A percentile compares a stretch with the other conserved stretches of the same genome.
Evolutionary conservation across 2,113 vertebrate genomes (phyloP).

Genomic region (Heterotis niloticus): DNA sequence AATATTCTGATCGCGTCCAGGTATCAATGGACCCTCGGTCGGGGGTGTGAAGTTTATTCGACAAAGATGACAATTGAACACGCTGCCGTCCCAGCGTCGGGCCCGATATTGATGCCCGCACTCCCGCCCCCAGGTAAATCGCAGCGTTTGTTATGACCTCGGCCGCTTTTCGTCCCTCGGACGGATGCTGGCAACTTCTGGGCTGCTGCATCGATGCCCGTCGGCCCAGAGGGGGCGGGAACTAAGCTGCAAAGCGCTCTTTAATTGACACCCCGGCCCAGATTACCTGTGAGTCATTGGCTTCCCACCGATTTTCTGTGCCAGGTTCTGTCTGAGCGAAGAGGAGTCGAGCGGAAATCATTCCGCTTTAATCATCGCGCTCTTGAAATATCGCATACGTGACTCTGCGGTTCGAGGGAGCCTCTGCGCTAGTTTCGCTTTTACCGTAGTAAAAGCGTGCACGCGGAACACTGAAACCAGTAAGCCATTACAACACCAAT

Average conservation of each 20-base stretch:
- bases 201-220: constrained; percentile 80
- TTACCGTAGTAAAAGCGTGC: background rate
- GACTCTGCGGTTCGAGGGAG: background rate
- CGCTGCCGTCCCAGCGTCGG: too few species aligned
- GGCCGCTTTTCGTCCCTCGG: constrained; percentile 78
- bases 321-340: constrained; percentile 30
- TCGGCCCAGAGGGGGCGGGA: constrained; percentile 79
- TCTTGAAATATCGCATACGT: constrained; percentile 54
- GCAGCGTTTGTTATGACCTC: constrained; percentile 78
- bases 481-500: too few species aligned
- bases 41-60: too few species aligned
- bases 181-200: constrained; percentile 76
- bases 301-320: constrained; percentile 58
- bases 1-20: too few species aligned
- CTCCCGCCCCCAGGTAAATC: too few species aligned
- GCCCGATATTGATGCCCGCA: too few species aligned
- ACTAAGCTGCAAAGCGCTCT: constrained; percentile 72
- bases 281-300: constrained; percentile 74
- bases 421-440: background rate
- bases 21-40: too few species aligned
- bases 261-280: constrained; percentile 74
- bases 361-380: constrained; percentile 60
- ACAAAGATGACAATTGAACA: too few species aligned
- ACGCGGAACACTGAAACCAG: background rate
- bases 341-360: constrained; percentile 43